Percentiles rank a stretch among this genome's conserved stretches.
Evolutionary conservation across 2,113 vertebrate genomes (phyloP).

Genomic region (Alectura lathami): DNA sequence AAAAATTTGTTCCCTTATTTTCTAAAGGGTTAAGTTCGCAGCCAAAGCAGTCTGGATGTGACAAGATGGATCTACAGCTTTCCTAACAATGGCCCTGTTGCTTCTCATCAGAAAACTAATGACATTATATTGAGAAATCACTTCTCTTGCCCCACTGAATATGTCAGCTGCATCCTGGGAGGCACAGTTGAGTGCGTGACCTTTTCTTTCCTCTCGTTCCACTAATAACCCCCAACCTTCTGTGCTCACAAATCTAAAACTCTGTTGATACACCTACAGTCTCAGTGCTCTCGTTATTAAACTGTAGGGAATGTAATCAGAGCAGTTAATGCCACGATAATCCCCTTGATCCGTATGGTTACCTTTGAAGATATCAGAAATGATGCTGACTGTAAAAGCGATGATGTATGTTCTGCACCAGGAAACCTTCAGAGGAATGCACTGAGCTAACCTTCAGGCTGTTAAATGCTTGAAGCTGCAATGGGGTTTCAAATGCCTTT

Average conservation of each 20-base stretch:
- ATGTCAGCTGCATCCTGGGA: conserved; percentile 6
- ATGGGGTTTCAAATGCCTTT: background rate
- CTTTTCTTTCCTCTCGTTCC: conserved; percentile 38
- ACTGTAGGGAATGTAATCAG: conserved; percentile 73
- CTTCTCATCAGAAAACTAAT: conserved; percentile 4
- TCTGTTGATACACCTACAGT: conserved; percentile 44
- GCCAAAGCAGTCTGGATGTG: background rate
- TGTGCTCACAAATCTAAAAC: conserved; percentile 18
- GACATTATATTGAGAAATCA: conserved; percentile 16
- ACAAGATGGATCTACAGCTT: conserved; percentile 11
- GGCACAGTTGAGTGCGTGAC: conserved; percentile 11
- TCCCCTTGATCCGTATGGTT: conserved; percentile 61
- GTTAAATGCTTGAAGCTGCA: background rate
- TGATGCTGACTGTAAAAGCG: background rate
- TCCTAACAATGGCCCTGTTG: background rate
- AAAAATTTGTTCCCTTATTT: background rate
- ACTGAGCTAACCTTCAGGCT: background rate
- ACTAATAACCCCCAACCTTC: conserved; percentile 51
- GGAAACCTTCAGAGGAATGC: background rate
- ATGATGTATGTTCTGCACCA: background rate
- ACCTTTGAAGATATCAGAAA: conserved; percentile 59
- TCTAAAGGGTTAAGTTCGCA: background rate
- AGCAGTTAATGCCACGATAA: conserved; percentile 74
- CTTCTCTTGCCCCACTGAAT: conserved; percentile 1
- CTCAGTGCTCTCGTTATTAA: conserved; percentile 69